Evolutionary conservation across 2,888 invertebrate genomes (phyloP), one percentile per base, ranked within the genome.

Genomic region (Troglohyphantes excavatus): DNA sequence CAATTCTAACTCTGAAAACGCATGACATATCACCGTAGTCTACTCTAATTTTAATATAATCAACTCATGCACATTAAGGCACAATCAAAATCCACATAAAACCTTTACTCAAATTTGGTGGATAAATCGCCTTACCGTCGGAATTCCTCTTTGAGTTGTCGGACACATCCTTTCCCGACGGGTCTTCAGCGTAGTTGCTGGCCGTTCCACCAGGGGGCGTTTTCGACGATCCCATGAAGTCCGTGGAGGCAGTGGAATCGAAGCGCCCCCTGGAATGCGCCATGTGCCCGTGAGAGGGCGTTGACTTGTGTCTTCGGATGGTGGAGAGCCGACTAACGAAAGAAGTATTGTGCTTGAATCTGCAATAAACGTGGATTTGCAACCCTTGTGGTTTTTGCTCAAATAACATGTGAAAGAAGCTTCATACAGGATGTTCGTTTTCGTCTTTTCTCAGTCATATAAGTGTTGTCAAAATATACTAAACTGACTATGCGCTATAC

Each of bases 281-380:
- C 90, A 96, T 96, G 93, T 96, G 96, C 23, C 73, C 75, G 21
- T 89, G 88, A 9, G 90, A 65, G 17, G 87, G 84, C 17, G 91
- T 91, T 39, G 92, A 92, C 82, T 92, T 92, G 90, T 92, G 92
- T 33, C 97, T 95, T 90, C 97, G 95, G 94, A 97, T 97, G 91
- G 97, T 97, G 92, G 97, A 97, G 94, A 97, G 95, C 92, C 97
- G 96, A 93, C 97, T 97, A 93, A 97, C 97, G 94, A 98, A 98
- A 86, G 97, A 97, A 92, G 97, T 96, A 94, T 97, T 97, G 95
- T 97, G 97, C 95, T 97, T 97, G 95, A 97, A 97, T 94, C 97
- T 97, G 89, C 0, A 85, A 39, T 39, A 39, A 39, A n/a, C n/a
- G n/a, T n/a, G n/a, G n/a, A n/a, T n/a, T n/a, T n/a, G n/a, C n/a